phyloP scores from a whole-genome alignment of 2,888 invertebrate genomes.

The Cheilosia grossa region DNA sequence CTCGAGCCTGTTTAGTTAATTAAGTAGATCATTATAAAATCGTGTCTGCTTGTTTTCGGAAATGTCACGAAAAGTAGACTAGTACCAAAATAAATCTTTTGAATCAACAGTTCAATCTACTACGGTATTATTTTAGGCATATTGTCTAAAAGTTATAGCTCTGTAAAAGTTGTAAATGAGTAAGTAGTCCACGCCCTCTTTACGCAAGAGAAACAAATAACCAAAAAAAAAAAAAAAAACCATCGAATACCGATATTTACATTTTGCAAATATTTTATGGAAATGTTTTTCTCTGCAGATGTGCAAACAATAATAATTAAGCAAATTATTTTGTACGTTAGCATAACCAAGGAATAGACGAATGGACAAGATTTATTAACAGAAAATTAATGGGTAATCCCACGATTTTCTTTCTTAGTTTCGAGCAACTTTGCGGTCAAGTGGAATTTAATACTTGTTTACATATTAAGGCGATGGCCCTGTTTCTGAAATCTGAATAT shows the following conservation, averaged over 20 bases:
- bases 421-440: too few relatives aligned
- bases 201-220: background rate
- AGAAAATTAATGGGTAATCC: background rate
- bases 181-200: background rate
- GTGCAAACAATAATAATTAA: slow-evolving; percentile 11
- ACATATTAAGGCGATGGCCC: too few relatives aligned
- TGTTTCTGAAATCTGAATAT: too few relatives aligned
- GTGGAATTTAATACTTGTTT: too few relatives aligned
- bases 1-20: too few relatives aligned
- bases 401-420: background rate
- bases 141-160: background rate
- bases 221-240: too few relatives aligned
- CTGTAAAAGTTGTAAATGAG: background rate
- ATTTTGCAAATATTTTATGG: too few relatives aligned
- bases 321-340: slow-evolving; percentile 1
- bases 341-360: slow-evolving; percentile 2
- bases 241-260: background rate
- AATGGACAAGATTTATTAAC: background rate
- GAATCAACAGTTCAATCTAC: too few relatives aligned
- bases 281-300: background rate
- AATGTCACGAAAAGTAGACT: too few relatives aligned
- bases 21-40: too few relatives aligned
- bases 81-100: too few relatives aligned
- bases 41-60: too few relatives aligned
- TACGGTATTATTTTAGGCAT: background rate